Percentiles rank a stretch among this genome's conserved stretches.
Conservation (phyloP, 2,888 invertebrate genomes). For the Suillia variegata region DNA sequence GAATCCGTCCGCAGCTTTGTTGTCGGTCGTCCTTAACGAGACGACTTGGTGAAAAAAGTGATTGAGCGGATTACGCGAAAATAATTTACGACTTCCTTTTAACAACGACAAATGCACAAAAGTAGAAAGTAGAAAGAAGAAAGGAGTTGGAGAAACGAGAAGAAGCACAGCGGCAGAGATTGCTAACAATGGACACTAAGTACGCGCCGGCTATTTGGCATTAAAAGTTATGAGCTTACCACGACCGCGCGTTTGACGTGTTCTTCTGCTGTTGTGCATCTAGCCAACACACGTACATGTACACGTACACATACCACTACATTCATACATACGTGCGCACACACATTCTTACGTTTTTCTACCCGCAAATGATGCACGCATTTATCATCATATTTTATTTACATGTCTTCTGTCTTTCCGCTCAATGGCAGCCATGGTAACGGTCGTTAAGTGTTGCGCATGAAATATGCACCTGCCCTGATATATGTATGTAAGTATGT, state of each 20-base stretch:
- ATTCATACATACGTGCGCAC: too few species aligned
- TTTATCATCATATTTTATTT: background rate
- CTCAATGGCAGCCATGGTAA: background rate
- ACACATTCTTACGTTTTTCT: background rate
- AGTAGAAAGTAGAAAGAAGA: too few species aligned
- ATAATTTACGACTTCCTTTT: background rate
- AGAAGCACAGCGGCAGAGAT: background rate
- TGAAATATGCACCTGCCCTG: background rate
- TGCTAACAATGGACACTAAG: background rate
- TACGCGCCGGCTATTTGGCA: background rate
- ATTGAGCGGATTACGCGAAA: background rate
- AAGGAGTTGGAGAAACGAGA: background rate
- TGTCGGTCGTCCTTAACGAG: too few species aligned
- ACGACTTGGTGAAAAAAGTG: too few species aligned
- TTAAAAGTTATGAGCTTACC: background rate
- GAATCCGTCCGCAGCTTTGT: background rate
- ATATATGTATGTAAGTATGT: background rate
- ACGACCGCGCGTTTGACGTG: too few species aligned
- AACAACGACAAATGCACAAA: background rate
- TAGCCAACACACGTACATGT: too few species aligned
- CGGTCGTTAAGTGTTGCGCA: background rate
- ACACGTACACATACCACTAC: too few species aligned
- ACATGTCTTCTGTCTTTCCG: background rate
- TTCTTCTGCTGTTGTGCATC: too few species aligned
- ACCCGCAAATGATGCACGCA: background rate